Percentiles rank a stretch among this genome's conserved stretches.
Evolutionary conservation across 2,888 invertebrate species (phyloP).

Genomic region (Nebria brevicollis): DNA sequence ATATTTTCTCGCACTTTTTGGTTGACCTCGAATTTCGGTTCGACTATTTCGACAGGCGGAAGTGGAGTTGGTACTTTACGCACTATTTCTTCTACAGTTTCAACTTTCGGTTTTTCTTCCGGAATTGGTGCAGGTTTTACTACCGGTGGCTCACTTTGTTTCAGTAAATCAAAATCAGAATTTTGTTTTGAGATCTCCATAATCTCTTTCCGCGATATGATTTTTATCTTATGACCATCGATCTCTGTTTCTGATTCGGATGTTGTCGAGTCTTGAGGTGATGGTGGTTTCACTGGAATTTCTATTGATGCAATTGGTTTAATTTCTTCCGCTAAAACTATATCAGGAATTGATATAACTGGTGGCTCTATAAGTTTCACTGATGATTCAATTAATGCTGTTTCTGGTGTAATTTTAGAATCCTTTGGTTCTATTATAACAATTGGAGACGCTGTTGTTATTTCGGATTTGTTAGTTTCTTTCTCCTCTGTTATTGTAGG

Average conservation of each 20-base stretch:
- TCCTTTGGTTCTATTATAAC: slow-evolving; percentile 52
- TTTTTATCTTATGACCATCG: slow-evolving; percentile 63
- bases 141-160: slow-evolving; percentile 48
- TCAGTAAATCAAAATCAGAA: slow-evolving; percentile 47
- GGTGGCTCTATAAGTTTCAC: neutral
- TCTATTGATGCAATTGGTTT: slow-evolving; percentile 49
- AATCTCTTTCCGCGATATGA: slow-evolving; percentile 61
- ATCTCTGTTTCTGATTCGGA: slow-evolving; percentile 64
- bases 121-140: slow-evolving; percentile 27
- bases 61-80: slow-evolving; percentile 27
- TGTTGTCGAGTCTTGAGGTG: slow-evolving; percentile 57
- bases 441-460: neutral
- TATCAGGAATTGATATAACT: slow-evolving; percentile 6
- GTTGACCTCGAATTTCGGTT: slow-evolving; percentile 23
- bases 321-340: slow-evolving; percentile 20
- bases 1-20: slow-evolving; percentile 34
- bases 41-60: slow-evolving; percentile 22
- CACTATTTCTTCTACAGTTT: slow-evolving; percentile 25
- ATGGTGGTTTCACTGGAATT: slow-evolving; percentile 48
- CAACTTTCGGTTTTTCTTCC: slow-evolving; percentile 48
- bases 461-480: neutral
- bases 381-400: slow-evolving; percentile 58
- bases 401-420: slow-evolving; percentile 58
- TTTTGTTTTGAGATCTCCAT: slow-evolving; percentile 55
- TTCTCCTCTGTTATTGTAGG: slow-evolving; percentile 48